phyloP scores from a whole-genome alignment of 2,888 invertebrate species.

The Phlogophora meticulosa region DNA sequence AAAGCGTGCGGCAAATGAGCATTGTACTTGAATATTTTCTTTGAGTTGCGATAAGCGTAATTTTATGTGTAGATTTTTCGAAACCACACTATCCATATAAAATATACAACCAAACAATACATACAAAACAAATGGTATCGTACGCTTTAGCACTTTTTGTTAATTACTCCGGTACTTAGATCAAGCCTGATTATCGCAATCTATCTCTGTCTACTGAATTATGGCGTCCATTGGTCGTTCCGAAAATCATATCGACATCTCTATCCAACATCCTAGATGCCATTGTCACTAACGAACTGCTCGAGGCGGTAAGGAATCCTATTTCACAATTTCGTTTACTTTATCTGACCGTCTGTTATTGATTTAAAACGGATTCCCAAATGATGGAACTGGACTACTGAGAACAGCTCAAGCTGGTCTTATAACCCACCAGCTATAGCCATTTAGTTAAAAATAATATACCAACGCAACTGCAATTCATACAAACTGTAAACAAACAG shows the following conservation, averaged over 20 bases:
- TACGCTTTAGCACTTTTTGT: too few species aligned
- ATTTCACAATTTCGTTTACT: slow-evolving; percentile 4
- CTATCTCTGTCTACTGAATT: too few species aligned
- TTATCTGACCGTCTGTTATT: not conserved
- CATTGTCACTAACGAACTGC: not conserved
- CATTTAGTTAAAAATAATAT: slow-evolving; percentile 2
- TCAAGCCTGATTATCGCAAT: too few species aligned
- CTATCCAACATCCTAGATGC: not conserved
- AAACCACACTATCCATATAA: too few species aligned
- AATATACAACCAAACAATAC: too few species aligned
- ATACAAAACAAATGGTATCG: too few species aligned
- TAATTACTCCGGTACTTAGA: too few species aligned
- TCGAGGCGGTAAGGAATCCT: not conserved
- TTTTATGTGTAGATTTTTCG: too few species aligned
- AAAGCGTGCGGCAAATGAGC: not conserved
- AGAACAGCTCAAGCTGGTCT: not conserved
- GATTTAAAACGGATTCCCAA: not conserved
- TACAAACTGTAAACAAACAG: not conserved
- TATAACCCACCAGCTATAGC: too few species aligned
- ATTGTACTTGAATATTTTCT: too few species aligned
- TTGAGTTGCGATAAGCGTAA: too few species aligned
- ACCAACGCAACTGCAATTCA: not conserved
- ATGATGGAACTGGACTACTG: not conserved
- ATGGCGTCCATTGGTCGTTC: not conserved
- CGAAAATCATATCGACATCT: not conserved